Conservation (phyloP, 2,888 invertebrate genomes). For the Pachymerium ferrugineum region DNA sequence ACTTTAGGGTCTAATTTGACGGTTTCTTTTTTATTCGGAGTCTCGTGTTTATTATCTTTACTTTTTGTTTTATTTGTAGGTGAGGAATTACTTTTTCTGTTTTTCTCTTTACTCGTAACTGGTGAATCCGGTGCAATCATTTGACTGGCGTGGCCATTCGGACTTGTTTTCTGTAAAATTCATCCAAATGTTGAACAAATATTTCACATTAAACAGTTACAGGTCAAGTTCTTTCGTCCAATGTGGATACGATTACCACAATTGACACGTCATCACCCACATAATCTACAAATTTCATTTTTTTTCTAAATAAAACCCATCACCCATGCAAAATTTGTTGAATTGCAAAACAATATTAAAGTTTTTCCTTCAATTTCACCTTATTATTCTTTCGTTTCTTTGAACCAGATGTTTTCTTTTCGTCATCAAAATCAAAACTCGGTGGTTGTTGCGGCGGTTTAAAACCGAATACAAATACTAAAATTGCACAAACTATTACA, state of each 20-base stretch:
- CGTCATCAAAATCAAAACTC: conserved; percentile 53
- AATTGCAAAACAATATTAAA: not conserved
- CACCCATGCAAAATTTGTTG: not conserved
- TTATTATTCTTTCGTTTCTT: conserved; percentile 35
- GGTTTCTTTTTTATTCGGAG: conserved; percentile 39
- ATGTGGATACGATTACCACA: not conserved
- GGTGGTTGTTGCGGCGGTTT: conserved; percentile 74
- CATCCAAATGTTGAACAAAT: no score
- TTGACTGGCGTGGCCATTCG: not conserved
- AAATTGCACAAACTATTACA: conserved; percentile 64
- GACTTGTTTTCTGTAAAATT: not conserved
- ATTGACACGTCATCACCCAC: not conserved
- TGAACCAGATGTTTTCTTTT: conserved; percentile 36
- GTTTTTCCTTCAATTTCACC: not conserved
- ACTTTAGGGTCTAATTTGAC: conserved; percentile 39
- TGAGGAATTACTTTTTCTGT: not conserved
- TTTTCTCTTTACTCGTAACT: not conserved
- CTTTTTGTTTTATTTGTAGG: not conserved
- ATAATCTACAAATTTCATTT: not conserved
- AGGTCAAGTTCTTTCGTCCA: not conserved
- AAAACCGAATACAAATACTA: conserved; percentile 73
- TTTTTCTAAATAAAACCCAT: not conserved
- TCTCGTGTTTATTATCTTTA: conserved; percentile 38
- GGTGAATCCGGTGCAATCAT: not conserved
- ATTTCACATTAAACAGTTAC: no score